phyloP scores from a whole-genome alignment of 2,113 vertebrate genomes.

The Xiphophorus couchianus region DNA sequence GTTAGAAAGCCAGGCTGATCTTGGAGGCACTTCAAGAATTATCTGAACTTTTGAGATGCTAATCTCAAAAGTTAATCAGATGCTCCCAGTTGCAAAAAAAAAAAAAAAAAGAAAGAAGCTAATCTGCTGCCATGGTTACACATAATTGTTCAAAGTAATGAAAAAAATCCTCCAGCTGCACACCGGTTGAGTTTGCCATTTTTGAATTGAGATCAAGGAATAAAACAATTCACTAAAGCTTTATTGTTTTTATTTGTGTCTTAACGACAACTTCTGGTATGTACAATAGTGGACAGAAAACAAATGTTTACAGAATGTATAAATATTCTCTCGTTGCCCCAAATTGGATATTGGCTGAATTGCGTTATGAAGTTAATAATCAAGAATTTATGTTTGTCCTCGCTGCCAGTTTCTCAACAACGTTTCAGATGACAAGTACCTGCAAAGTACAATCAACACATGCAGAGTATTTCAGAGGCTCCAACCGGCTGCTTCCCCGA shows the following conservation, averaged over 20 bases:
- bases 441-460: constrained; percentile 25
- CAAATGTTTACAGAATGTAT: constrained; percentile 74
- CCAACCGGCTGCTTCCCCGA: constrained; percentile 4
- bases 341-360: constrained; percentile 23
- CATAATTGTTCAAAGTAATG: too few relatives aligned
- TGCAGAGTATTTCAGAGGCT: constrained; percentile 17
- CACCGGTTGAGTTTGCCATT: not conserved
- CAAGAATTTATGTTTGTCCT: constrained; percentile 11
- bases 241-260: constrained; percentile 73
- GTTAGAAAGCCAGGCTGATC: too few relatives aligned
- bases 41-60: too few relatives aligned
- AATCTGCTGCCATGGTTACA: too few relatives aligned
- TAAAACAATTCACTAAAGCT: not conserved
- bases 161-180: too few relatives aligned
- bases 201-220: not conserved
- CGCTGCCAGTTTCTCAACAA: constrained; percentile 7
- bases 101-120: too few relatives aligned
- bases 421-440: constrained; percentile 13
- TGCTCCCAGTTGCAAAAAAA: too few relatives aligned
- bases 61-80: too few relatives aligned
- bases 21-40: too few relatives aligned
- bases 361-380: constrained; percentile 15
- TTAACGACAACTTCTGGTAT: constrained; percentile 79
- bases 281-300: constrained; percentile 81
- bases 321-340: constrained; percentile 76